Conservation (phyloP, 2,797 vertebrate genomes). For the Tadarida brasiliensis region DNA sequence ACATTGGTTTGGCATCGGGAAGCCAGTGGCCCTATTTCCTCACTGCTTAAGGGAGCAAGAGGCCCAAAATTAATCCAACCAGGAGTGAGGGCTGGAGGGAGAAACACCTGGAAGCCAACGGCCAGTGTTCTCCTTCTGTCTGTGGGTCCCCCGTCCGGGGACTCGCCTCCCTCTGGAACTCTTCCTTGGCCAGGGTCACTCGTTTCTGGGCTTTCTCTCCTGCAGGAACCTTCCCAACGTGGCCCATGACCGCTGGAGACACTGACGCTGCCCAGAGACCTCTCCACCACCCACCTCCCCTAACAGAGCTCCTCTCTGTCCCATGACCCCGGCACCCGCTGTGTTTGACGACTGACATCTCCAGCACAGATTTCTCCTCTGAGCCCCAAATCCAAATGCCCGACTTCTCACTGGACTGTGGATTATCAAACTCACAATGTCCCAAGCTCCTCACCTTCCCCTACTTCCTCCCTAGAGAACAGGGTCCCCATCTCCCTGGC, state of each 20-base stretch:
- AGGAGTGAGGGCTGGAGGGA: neutral
- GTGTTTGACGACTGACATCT: neutral
- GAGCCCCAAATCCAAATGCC: neutral
- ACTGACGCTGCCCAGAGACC: neutral
- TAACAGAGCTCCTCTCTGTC: too few species aligned
- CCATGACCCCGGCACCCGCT: neutral
- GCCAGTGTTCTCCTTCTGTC: neutral
- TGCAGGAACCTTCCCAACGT: neutral
- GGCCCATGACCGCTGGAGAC: neutral
- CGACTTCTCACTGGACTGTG: neutral
- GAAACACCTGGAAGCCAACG: neutral
- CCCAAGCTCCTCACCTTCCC: neutral
- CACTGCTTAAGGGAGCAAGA: neutral
- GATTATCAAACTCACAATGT: neutral
- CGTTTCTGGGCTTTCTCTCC: neutral
- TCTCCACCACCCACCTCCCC: too few species aligned
- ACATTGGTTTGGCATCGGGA: neutral
- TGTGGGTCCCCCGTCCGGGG: neutral
- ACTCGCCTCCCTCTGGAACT: neutral
- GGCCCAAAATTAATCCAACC: neutral
- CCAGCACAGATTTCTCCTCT: neutral
- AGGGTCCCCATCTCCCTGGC: neutral
- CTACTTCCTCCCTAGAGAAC: neutral
- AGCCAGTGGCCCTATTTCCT: neutral
- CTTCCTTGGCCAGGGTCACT: too few species aligned